These are phyloP conservation scores for Cheilosia scutellata DNA, from an alignment of 2,888 invertebrate species.

Conservation along the genomic window DNA sequence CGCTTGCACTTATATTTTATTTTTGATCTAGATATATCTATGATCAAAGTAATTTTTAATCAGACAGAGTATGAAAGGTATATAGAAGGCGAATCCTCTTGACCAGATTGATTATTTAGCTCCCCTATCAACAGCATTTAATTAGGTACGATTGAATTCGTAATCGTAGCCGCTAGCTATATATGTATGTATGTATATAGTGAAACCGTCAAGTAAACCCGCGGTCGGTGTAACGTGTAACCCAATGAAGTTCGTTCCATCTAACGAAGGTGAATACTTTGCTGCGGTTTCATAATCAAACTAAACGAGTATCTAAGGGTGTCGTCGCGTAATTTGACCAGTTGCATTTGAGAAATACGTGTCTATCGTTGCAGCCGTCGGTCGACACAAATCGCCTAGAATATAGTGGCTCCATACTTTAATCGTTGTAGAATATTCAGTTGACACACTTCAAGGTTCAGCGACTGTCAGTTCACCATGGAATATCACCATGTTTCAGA, in stretches of 20 bases:
- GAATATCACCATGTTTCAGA: background rate
- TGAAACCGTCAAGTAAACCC: background rate
- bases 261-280: background rate
- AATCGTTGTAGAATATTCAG: conserved; percentile 1
- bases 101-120: no score
- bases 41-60: no score
- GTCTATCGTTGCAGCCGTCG: background rate
- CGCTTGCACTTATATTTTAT: no score
- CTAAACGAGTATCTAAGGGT: background rate
- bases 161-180: no score
- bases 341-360: conserved; percentile 10
- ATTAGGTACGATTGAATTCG: no score
- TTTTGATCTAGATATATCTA: no score
- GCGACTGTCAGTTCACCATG: conserved; percentile 10
- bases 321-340: background rate
- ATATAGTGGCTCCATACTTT: background rate
- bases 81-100: no score
- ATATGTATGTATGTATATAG: no score
- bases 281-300: background rate
- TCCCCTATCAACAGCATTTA: no score
- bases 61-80: no score
- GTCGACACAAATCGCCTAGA: background rate
- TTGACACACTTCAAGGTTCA: conserved; percentile 9
- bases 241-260: background rate
- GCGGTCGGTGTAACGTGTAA: conserved; percentile 9